Evolutionary conservation across 2,797 vertebrate species (phyloP), one percentile per base, ranked within the genome.

Genomic region (Otus scops): DNA sequence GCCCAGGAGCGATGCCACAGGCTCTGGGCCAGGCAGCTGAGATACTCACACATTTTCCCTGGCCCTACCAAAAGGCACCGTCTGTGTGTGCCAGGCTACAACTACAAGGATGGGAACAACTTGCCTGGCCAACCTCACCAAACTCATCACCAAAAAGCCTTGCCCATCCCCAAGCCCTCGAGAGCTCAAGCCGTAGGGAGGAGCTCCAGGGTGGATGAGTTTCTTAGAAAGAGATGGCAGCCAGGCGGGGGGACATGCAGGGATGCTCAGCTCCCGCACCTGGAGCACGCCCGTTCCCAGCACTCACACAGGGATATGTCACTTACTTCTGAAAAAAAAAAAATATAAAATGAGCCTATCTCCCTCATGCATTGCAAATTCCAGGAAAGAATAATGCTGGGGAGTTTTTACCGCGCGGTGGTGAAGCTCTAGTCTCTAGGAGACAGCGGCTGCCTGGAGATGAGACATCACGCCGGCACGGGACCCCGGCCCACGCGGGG

Each of bases 361-460:
- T 92, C 80, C 61, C 85, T 95, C 91, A 95, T 87, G 90, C 90
- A 92, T 92, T 85, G 94, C 92, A 95, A 94, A 96, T 96, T 89
- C 48, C 57, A 77, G n/a, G 56, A 48, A 85, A 90, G 83, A 95
- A 95, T 94, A 93, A 95, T 10, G 34, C 64, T 48, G 59, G 41
- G 93, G 93, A 93, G 86, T 76, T 94, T 74, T 79, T 68, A 47
- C 68, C 9, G 9, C 0, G 18, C 13, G 19, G 77, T 60, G 57
- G 63, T 83, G 53, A 77, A 91, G 81, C 93, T 91, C 84, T 53
- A 93, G 94, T 94, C 84, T 97, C 92, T 86, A 94, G 94, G 93
- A 95, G 76, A 93, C 92, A 47, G 92, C n/a, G 1, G 68, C 92
- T 91, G 92, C 91, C 79, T 96, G 48, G 50, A 85, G 88, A 91